These are phyloP conservation scores for Gasteruption jaculator DNA, from an alignment of 2,888 invertebrate species.

Conservation along the genomic window DNA sequence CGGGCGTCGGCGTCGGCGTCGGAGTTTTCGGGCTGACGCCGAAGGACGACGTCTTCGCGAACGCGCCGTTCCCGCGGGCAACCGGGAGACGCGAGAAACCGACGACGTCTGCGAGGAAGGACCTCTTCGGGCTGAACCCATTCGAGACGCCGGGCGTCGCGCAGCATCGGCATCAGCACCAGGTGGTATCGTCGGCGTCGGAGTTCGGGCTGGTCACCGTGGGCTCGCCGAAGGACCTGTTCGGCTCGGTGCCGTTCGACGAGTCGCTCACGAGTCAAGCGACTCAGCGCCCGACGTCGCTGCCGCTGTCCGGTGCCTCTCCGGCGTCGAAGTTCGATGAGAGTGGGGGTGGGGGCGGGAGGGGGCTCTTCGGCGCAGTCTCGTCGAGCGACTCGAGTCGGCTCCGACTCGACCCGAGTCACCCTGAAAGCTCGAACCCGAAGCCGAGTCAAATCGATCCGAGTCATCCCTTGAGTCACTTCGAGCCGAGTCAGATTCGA, in stretches of 20 bases:
- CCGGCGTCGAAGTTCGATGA: constrained; percentile 39
- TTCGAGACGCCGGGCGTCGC: no score
- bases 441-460: no score
- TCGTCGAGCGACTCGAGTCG: constrained; percentile 3
- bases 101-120: constrained; percentile 31
- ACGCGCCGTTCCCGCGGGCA: constrained; percentile 61
- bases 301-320: constrained; percentile 36
- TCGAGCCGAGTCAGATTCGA: no score
- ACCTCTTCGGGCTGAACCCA: constrained; percentile 50
- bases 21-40: no score
- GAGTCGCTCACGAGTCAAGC: constrained; percentile 34
- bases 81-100: no score
- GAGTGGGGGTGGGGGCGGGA: no score
- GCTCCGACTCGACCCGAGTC: no score
- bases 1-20: no score
- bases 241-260: constrained; percentile 47
- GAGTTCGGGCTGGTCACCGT: constrained; percentile 41
- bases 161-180: no score
- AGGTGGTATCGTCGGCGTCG: constrained; percentile 25
- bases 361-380: no score
- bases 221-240: constrained; percentile 42
- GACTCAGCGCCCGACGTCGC: constrained; percentile 39
- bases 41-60: constrained; percentile 63
- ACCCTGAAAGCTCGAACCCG: no score
- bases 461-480: no score